Conservation (phyloP, 2,888 invertebrate species). For the Ganaspis brasiliensis region DNA sequence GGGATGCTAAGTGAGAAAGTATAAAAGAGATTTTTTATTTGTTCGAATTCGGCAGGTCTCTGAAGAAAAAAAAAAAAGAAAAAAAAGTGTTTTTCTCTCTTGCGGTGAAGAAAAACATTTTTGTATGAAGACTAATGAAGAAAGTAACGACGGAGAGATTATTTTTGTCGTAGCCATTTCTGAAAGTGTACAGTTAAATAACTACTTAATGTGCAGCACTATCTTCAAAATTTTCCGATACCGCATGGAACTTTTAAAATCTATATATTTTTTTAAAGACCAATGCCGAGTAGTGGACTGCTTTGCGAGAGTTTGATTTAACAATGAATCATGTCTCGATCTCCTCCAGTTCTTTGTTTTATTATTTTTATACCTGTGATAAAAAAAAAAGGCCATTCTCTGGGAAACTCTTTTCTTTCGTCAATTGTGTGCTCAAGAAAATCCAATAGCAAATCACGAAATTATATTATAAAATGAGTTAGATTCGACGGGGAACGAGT, state of each 20-base stretch:
- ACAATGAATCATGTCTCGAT: conserved; percentile 18
- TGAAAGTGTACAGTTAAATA: conserved; percentile 37
- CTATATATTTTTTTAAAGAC: conserved; percentile 41
- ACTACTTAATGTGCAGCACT: conserved; percentile 16
- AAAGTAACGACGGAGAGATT: conserved; percentile 37
- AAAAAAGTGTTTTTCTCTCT: conserved; percentile 23
- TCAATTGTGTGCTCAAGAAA: conserved; percentile 28
- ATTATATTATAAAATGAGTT: background rate
- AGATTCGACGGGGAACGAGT: conserved; percentile 27
- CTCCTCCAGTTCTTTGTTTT: conserved; percentile 17
- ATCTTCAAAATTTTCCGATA: conserved; percentile 31
- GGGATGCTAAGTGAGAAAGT: background rate
- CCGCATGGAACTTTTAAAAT: conserved; percentile 28
- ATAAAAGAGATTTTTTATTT: conserved; percentile 9
- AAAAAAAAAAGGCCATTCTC: conserved; percentile 37
- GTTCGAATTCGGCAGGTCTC: conserved; percentile 26
- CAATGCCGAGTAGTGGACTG: conserved; percentile 26
- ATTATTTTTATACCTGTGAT: conserved; percentile 39
- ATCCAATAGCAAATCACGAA: conserved; percentile 21
- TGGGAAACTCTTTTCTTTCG: conserved; percentile 22
- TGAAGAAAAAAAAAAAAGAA: background rate
- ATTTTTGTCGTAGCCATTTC: conserved; percentile 40
- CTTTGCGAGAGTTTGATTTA: conserved; percentile 11
- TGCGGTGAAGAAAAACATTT: conserved; percentile 11
- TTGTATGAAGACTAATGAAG: conserved; percentile 23